Base-by-base conservation (phyloP, 2,797 vertebrate species). In the Gallinago nigripennis region DNA sequence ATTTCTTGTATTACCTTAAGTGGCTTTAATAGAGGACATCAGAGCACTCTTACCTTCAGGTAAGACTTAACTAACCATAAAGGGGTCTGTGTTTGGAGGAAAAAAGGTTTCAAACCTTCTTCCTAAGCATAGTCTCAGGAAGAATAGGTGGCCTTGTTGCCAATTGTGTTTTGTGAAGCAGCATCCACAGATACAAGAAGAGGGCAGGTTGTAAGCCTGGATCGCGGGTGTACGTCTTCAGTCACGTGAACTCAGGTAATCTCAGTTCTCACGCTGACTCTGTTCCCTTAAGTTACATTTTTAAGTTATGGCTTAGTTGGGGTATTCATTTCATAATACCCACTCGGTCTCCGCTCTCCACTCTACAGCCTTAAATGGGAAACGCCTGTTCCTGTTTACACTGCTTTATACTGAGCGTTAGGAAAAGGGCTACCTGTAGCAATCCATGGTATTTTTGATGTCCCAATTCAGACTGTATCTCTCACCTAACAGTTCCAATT, bases 331-430 rank as follows among this genome's bases (percentile, higher is more conserved):
- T 65, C 8, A 5, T 61, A 66, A 54, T 64, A 33, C 1, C 2
- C 0, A 0, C 73, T 54, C 16, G 17, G 51, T 54, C 19, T 54
- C 51, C 16, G 7, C 51, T 31, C 30, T 54, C 51, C 28, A 53
- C 27, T 53, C 45, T 78, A 16, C 18, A 86, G 17, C n/a, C 46
- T 88, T 50, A 78, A 78, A 51, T 33, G 43, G 45, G 53, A 75
- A 87, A 45, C 17, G 7, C 17, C 20, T 68, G 30, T 86, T 80
- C 12, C 35, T 83, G 28, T 64, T 88, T 70, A 43, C 35, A 56
- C 35, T 56, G 64, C 41, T 86, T 86, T 72, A 43, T 46, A 43
- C 17, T 73, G 18, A 4, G 1, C 0, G 0, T 65, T 48, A 50
- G 24, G 65, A 43, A 58, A 70, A 83, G 39, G 28, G 20, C 31